Conservation (phyloP, 2,113 vertebrate genomes). For the Triplophysa tibetana region DNA sequence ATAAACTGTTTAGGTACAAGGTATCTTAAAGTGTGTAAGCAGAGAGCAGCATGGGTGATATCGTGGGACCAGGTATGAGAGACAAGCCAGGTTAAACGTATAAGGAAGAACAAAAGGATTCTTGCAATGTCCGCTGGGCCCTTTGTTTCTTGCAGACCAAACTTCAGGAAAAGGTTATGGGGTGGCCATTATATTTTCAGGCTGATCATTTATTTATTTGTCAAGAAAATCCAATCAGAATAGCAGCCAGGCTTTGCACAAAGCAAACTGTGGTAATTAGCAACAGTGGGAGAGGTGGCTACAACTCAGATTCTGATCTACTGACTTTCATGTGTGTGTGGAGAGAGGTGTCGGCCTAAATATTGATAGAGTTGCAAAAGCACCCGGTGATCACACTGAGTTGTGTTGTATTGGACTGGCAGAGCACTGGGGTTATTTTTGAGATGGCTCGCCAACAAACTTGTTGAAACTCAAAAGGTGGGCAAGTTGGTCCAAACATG, state of each 20-base stretch:
- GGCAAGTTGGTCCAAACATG: slow-evolving; percentile 2
- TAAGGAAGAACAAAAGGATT: slow-evolving; percentile 53
- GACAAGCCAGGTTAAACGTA: slow-evolving; percentile 37
- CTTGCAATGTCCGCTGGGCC: slow-evolving; percentile 48
- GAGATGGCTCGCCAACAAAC: slow-evolving; percentile 22
- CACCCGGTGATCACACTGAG: slow-evolving; percentile 61
- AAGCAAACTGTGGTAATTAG: slow-evolving; percentile 76
- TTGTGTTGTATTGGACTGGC: slow-evolving; percentile 49
- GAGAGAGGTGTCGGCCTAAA: slow-evolving; percentile 68
- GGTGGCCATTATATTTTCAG: slow-evolving; percentile 76
- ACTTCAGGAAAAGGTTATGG: slow-evolving; percentile 67
- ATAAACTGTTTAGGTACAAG: not conserved
- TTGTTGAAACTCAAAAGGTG: not conserved
- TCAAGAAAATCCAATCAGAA: slow-evolving; percentile 77
- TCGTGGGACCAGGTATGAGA: not conserved
- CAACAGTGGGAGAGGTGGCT: slow-evolving; percentile 76
- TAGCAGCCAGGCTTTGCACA: slow-evolving; percentile 65
- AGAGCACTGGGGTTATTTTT: slow-evolving; percentile 48
- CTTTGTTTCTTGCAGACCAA: slow-evolving; percentile 54
- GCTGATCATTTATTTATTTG: slow-evolving; percentile 79
- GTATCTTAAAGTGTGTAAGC: slow-evolving; percentile 3
- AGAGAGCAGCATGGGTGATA: slow-evolving; percentile 15
- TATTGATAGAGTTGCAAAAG: slow-evolving; percentile 69
- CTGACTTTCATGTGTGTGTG: slow-evolving; percentile 66
- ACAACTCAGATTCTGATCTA: slow-evolving; percentile 63